Evolutionary conservation across 1,140 invertebrate genomes (phyloP).

Genomic region (Brachionus asplanchnoidis): DNA sequence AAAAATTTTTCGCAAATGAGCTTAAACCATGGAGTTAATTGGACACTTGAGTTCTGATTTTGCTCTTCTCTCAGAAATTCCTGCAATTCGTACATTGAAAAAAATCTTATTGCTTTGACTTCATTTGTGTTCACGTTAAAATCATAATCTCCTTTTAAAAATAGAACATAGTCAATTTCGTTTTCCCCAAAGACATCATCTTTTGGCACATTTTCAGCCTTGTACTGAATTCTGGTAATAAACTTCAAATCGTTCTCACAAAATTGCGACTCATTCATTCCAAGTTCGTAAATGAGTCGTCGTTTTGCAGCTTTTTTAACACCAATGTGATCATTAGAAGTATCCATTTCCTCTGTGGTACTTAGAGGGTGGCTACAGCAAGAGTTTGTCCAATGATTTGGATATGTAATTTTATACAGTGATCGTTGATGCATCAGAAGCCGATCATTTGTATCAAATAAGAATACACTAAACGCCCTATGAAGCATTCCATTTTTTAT

Average conservation of each 20-base stretch:
- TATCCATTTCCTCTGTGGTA: constrained; percentile 18
- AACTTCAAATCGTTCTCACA: not conserved
- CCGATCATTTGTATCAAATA: constrained; percentile 37
- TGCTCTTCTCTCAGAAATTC: constrained; percentile 31
- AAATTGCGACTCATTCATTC: constrained; percentile 16
- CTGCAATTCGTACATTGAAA: constrained; percentile 11
- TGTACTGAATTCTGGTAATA: constrained; percentile 42
- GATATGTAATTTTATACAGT: constrained; percentile 42
- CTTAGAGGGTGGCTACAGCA: constrained; percentile 43
- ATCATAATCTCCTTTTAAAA: constrained; percentile 3
- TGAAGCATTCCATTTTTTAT: constrained; percentile 32
- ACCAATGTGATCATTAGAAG: constrained; percentile 30
- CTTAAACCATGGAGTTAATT: constrained; percentile 41
- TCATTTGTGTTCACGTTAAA: constrained; percentile 39
- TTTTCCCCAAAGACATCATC: constrained; percentile 42
- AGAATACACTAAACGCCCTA: constrained; percentile 43
- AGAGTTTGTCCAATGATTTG: constrained; percentile 42
- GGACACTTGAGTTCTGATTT: constrained; percentile 12
- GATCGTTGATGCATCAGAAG: constrained; percentile 41
- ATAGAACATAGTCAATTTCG: constrained; percentile 43
- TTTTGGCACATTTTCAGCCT: constrained; percentile 39
- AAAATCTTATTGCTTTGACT: constrained; percentile 15
- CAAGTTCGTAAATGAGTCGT: constrained; percentile 42
- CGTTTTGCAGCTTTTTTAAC: constrained; percentile 40
- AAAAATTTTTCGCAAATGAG: constrained; percentile 41